These are phyloP conservation scores for Tenebrio molitor DNA, from an alignment of 1,140 invertebrate genomes.

Conservation along the genomic window DNA sequence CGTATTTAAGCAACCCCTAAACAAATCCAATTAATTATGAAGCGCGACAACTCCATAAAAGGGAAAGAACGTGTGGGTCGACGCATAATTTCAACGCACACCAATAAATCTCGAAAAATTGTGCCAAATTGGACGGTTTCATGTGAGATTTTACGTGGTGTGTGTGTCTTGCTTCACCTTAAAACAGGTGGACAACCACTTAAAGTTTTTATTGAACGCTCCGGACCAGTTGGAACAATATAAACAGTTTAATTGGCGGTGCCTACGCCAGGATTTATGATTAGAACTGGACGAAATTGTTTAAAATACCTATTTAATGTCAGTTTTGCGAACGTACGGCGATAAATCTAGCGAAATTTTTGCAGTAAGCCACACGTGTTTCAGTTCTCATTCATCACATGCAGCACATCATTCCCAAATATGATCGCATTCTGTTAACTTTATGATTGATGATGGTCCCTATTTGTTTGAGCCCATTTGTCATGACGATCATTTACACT, in stretches of 20 bases:
- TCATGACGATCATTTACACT: slow-evolving; percentile 46
- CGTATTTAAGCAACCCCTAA: slow-evolving; percentile 4
- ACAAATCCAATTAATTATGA: slow-evolving; percentile 13
- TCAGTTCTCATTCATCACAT: slow-evolving; percentile 38
- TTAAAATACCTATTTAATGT: slow-evolving; percentile 5
- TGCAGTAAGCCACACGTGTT: slow-evolving; percentile 22
- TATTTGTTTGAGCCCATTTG: slow-evolving; percentile 44
- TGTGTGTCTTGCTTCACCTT: not conserved
- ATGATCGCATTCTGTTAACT: slow-evolving; percentile 35
- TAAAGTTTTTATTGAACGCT: slow-evolving; percentile 16
- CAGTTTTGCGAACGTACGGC: not conserved
- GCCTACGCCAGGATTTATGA: slow-evolving; percentile 9
- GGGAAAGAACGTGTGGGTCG: not conserved
- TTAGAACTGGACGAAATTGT: not conserved
- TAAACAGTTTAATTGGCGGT: slow-evolving; percentile 24
- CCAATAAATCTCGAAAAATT: slow-evolving; percentile 3
- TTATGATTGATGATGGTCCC: slow-evolving; percentile 40
- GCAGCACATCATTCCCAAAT: slow-evolving; percentile 35
- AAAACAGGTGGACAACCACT: slow-evolving; percentile 30
- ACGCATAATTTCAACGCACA: not conserved
- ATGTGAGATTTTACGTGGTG: slow-evolving; percentile 1
- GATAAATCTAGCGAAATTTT: slow-evolving; percentile 10
- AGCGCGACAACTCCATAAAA: not conserved
- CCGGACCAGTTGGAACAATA: slow-evolving; percentile 1
- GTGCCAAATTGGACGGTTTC: not conserved